Evolutionary conservation across 2,113 vertebrate genomes (phyloP).

Genomic region (Pygoscelis adeliae): DNA sequence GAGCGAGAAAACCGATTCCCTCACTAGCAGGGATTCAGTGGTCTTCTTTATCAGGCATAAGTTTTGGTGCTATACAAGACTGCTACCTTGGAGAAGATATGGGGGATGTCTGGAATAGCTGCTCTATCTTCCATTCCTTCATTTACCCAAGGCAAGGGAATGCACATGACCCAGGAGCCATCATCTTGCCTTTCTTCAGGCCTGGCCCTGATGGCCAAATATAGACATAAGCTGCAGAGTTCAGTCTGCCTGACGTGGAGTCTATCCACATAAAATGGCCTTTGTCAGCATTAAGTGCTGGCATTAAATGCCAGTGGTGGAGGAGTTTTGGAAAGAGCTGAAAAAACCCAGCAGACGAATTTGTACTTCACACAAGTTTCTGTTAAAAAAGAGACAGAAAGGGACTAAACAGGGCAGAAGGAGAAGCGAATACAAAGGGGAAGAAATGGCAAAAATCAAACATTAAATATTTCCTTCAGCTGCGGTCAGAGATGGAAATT

Average conservation of each 20-base stretch:
- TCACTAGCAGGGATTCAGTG: neutral
- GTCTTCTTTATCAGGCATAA: neutral
- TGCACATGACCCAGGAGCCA: neutral
- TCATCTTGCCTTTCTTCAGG: neutral
- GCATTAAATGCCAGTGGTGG: neutral
- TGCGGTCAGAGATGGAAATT: neutral
- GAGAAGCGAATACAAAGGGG: neutral
- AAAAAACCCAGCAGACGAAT: neutral
- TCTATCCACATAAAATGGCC: neutral
- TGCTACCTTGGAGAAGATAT: neutral
- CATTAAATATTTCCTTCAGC: neutral
- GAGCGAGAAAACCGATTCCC: accelerated
- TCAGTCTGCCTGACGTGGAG: neutral
- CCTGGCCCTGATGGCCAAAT: neutral
- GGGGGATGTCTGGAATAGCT: neutral
- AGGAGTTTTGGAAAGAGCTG: neutral
- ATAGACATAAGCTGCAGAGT: neutral
- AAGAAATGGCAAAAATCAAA: neutral
- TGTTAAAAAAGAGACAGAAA: neutral
- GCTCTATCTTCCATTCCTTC: neutral
- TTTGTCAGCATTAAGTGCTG: neutral
- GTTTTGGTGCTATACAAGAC: neutral
- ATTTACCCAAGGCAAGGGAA: neutral
- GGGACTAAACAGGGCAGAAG: neutral
- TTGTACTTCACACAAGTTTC: neutral